These are phyloP conservation scores for Augochlora pura DNA, from an alignment of 1,140 invertebrate genomes.

Conservation along the genomic window DNA sequence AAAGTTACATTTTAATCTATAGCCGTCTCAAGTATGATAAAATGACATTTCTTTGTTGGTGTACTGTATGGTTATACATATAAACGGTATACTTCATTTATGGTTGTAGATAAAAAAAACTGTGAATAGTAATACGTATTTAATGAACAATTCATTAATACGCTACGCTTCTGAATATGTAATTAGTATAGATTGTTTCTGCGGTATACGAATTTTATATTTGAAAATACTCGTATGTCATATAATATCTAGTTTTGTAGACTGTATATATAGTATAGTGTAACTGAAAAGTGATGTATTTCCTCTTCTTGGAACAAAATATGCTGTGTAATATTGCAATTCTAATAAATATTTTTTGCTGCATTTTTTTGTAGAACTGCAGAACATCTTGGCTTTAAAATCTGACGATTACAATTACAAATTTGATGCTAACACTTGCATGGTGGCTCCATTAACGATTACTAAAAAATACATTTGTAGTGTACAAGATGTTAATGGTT, in stretches of 20 bases:
- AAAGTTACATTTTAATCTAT: neutral
- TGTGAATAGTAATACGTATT: neutral
- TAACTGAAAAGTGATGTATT: constrained; percentile 24
- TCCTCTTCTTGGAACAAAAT: neutral
- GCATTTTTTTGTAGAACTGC: constrained; percentile 25
- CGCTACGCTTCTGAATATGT: constrained; percentile 4
- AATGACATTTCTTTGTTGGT: neutral
- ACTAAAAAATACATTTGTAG: constrained; percentile 13
- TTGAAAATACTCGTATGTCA: constrained; percentile 39
- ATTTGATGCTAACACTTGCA: neutral
- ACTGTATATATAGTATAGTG: constrained; percentile 9
- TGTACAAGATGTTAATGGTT: constrained; percentile 3
- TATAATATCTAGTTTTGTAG: constrained; percentile 26
- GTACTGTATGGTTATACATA: neutral
- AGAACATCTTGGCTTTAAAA: constrained; percentile 10
- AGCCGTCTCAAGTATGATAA: neutral
- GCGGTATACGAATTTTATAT: constrained; percentile 35
- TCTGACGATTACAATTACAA: neutral
- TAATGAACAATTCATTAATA: constrained; percentile 1
- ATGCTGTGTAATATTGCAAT: constrained; percentile 8
- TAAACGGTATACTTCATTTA: constrained; percentile 9
- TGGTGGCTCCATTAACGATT: constrained; percentile 11
- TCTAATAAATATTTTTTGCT: constrained; percentile 20
- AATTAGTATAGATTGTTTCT: constrained; percentile 29
- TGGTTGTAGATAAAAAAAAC: constrained; percentile 16